Evolutionary conservation across 2,113 vertebrate genomes (phyloP), one percentile per base, ranked within the genome.

Genomic region (Channa argus): DNA sequence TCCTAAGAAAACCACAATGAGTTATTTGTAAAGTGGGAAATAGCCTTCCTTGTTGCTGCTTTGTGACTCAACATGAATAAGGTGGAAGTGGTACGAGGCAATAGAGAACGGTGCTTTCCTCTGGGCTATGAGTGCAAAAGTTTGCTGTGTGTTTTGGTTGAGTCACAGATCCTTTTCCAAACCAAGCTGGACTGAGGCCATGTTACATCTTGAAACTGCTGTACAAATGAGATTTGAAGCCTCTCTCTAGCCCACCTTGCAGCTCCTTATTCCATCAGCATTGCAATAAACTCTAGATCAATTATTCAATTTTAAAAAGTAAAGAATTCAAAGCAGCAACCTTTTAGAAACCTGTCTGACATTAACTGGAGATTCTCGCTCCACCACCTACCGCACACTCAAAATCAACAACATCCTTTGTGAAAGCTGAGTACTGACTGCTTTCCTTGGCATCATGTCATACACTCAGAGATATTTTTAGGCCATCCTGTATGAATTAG

Each of bases 1-100:
- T 91, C 92, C 89, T 83, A 88, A 91, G 71, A 80, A 90, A 88
- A 71, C 68, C 75, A 90, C 86, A 92, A 91, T 89, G 89, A 92
- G 86, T 92, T 84, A 88, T 91, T 94, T 92, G 87, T 84, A 71
- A 67, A 88, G 81, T 67, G 80, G 89, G 88, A 91, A 86, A 82
- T 74, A 86, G 87, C 67, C 70, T 80, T 86, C 78, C 89, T 77
- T 59, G 34, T 73, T 74, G 60, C 86, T 69, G 66, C 85, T 93
- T 80, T 90, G 84, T 92, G 89, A 90, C 89, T 91, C 82, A 89
- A 91, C 85, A 72, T 84, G 85, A 91, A 84, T 87, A 81, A 82
- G 80, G 84, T 90, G 88, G 87, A 90, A 88, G 83, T 74, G 59
- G 74, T 77, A 79, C 83, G 72, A 80, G 53, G 75, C 80, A 85